Conservation (phyloP, 37 sponge, comb jelly and placozoan genomes). For the Eunapius fragilis region DNA sequence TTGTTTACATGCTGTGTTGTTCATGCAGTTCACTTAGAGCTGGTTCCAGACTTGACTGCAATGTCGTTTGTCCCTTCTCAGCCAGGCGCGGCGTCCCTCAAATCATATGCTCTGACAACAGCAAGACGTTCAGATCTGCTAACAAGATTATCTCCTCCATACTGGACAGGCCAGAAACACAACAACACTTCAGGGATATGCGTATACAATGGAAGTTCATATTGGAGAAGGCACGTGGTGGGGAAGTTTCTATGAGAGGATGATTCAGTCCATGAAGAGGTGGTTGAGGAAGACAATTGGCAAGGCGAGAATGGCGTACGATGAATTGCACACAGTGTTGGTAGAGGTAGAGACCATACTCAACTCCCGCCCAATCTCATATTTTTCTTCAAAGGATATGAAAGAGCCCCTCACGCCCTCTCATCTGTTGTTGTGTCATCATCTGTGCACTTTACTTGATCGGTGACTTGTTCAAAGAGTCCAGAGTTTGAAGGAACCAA, state of each 20-base stretch:
- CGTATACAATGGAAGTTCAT: slow-evolving; percentile 30
- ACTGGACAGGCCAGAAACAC: background rate
- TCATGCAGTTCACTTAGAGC: slow-evolving; percentile 19
- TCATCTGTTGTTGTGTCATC: too few relatives aligned
- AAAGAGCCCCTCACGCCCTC: slow-evolving; percentile 49
- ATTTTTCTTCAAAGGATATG: slow-evolving; percentile 33
- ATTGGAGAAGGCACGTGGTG: slow-evolving; percentile 30
- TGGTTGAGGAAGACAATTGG: slow-evolving; percentile 16
- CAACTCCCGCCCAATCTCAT: slow-evolving; percentile 40
- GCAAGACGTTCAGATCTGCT: slow-evolving; percentile 16
- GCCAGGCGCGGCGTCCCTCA: slow-evolving; percentile 11
- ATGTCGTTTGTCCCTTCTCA: slow-evolving; percentile 13
- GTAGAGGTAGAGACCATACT: slow-evolving; percentile 31
- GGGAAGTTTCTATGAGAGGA: too few relatives aligned
- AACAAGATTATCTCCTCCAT: background rate
- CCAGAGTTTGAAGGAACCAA: too few relatives aligned
- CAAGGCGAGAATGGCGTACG: slow-evolving; percentile 16
- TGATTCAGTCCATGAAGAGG: slow-evolving; percentile 27
- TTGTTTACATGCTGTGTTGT: slow-evolving; percentile 33
- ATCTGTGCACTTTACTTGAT: too few relatives aligned
- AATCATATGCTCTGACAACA: slow-evolving; percentile 25
- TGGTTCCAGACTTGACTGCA: slow-evolving; percentile 24
- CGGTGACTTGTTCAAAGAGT: too few relatives aligned
- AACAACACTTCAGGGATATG: slow-evolving; percentile 9
- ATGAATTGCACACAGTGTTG: slow-evolving; percentile 31